A percentile compares a stretch with the other conserved stretches of the same genome.
These are phyloP conservation scores for Enchytraeus crypticus DNA, from an alignment of 2,888 invertebrate species.

Conservation along the genomic window DNA sequence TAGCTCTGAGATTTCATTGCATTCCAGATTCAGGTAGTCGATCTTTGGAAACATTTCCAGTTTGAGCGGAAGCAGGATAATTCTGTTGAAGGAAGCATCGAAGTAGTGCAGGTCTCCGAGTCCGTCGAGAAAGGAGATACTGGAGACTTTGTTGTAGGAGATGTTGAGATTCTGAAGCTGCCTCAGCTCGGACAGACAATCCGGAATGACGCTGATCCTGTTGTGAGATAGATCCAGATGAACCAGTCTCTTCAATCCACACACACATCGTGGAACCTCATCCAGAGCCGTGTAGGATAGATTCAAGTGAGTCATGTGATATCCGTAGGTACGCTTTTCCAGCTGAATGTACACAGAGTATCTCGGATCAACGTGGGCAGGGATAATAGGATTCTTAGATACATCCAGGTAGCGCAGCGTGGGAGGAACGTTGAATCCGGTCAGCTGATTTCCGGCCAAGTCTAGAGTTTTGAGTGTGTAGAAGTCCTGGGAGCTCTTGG, in stretches of 20 bases:
- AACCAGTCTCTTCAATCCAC: conserved; percentile 3
- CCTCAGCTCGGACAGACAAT: conserved; percentile 32
- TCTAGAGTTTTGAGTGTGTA: conserved; percentile 35
- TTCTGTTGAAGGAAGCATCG: conserved; percentile 1
- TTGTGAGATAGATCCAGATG: conserved; percentile 10
- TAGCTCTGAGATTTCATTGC: conserved; percentile 37
- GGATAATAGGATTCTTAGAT: conserved; percentile 35
- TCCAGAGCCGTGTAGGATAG: conserved; percentile 38
- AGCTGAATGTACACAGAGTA: conserved; percentile 34
- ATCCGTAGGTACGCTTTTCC: conserved; percentile 38
- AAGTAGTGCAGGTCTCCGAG: conserved; percentile 1
- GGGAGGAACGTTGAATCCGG: conserved; percentile 38
- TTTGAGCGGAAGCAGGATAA: conserved; percentile 1
- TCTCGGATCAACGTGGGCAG: conserved; percentile 18
- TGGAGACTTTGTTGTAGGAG: neutral
- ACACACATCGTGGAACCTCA: conserved; percentile 32
- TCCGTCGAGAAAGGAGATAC: neutral
- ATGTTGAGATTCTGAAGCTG: conserved; percentile 18
- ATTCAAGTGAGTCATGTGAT: conserved; percentile 36
- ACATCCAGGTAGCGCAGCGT: conserved; percentile 33
- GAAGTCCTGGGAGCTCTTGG: conserved; percentile 35
- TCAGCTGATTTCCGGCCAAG: conserved; percentile 35
- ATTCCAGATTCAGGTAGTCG: conserved; percentile 34
- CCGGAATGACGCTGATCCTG: conserved; percentile 14
- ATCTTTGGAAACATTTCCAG: conserved; percentile 25